Conservation (phyloP, 2,888 invertebrate genomes). For the Automeris io region DNA sequence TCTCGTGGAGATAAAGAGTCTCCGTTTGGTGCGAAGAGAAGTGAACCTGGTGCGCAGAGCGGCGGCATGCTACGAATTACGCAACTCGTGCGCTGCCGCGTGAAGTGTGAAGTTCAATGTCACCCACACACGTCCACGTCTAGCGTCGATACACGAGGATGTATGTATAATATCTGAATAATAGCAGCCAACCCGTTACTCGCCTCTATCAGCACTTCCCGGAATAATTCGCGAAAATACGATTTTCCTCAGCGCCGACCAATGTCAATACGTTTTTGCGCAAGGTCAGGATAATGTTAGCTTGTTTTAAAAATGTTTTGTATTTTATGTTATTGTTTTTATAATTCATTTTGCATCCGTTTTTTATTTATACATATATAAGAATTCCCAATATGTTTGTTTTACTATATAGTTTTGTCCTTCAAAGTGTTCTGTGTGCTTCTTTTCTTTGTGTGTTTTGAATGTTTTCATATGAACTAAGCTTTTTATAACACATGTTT, state of each 20-base stretch:
- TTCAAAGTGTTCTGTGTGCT: no score
- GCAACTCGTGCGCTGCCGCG: slow-evolving; percentile 67
- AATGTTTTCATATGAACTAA: no score
- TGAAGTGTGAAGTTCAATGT: slow-evolving; percentile 76
- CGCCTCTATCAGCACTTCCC: slow-evolving; percentile 67
- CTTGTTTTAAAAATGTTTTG: slow-evolving; percentile 10
- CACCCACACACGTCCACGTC: slow-evolving; percentile 48
- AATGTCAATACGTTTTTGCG: slow-evolving; percentile 45
- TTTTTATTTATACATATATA: neutral
- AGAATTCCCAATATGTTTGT: no score
- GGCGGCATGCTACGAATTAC: slow-evolving; percentile 42
- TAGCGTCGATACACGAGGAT: slow-evolving; percentile 18
- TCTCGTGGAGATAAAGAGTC: slow-evolving; percentile 17
- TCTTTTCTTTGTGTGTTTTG: no score
- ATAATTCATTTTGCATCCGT: neutral
- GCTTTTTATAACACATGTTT: no score
- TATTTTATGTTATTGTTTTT: slow-evolving; percentile 6
- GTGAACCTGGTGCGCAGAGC: slow-evolving; percentile 7
- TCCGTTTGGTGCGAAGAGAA: slow-evolving; percentile 13
- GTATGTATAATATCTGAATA: slow-evolving; percentile 58
- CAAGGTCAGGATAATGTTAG: slow-evolving; percentile 65
- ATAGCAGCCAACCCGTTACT: slow-evolving; percentile 68
- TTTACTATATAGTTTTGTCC: no score
- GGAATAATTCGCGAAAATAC: slow-evolving; percentile 66
- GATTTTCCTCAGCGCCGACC: slow-evolving; percentile 48